Evolutionary conservation across 1,140 invertebrate genomes (phyloP), one percentile per base, ranked within the genome.

Genomic region (Heliconius hewitsoni): DNA sequence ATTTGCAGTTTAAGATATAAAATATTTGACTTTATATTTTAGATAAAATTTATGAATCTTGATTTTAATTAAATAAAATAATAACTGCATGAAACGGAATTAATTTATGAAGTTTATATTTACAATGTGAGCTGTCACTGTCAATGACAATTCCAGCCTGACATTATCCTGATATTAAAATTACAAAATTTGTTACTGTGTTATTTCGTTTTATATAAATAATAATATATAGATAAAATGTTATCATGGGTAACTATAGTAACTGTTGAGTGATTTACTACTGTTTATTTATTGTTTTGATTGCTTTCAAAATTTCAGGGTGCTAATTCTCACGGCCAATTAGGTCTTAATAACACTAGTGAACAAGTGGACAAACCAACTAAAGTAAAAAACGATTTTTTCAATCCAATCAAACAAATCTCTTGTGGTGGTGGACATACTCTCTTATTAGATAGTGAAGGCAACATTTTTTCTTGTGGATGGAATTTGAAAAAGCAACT

Each of bases 401-500:
- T 84, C 87, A 87, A 91, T 70, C 87, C 95, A 57, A 95, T 97
- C 50, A 94, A 93, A 52, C 95, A 95, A 84, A 97, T 98, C 76
- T 93, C 95, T 19, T 97, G 97, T 74, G 97, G 97, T 75, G 97
- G 97, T 46, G 97, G 97, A 1, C 97, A 98, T 87, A 96, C 97
- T 1, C 85, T 98, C 16, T 93, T 97, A 34, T 89, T 98, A 30
- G 96, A 96, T 83, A 91, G 93, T 66, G 94, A 95, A 71, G 97
- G 97, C 16, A 96, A 96, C 82, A 88, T 98, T 13, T 98, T 97
- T 88, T 95, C 96, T 55, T 98, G 98, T 95, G 98, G 98, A 8
- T 98, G 97, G 97, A 99, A 98, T 93, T 96, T 96, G 84, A 97
- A 96, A 89, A 97, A 97, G 3, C 98, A 98, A 92, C 87, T 97